Percentiles rank a stretch among this genome's conserved stretches.
phyloP scores from a whole-genome alignment of 2,888 invertebrate species.

The Orchestes rusci region DNA sequence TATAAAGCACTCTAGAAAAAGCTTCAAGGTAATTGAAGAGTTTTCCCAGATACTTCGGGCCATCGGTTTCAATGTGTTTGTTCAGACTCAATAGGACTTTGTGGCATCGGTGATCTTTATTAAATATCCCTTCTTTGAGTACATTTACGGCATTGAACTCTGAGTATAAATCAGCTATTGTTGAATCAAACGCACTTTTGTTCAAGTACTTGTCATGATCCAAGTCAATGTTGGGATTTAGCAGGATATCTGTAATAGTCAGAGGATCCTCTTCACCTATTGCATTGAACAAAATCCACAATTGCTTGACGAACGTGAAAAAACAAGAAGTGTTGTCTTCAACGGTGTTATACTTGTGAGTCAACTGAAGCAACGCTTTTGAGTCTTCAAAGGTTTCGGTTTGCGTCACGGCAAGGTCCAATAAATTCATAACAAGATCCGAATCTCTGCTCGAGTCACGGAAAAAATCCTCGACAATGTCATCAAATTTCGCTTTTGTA shows the following conservation, averaged over 20 bases:
- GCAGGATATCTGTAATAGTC: constrained; percentile 33
- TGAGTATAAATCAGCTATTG: constrained; percentile 45
- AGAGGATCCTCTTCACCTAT: constrained; percentile 27
- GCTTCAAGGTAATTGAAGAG: constrained; percentile 54
- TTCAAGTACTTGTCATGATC: constrained; percentile 29
- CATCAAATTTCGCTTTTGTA: constrained; percentile 54
- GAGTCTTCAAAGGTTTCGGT: constrained; percentile 34
- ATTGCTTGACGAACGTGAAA: constrained; percentile 33
- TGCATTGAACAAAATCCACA: constrained; percentile 31
- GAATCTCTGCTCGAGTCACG: constrained; percentile 37
- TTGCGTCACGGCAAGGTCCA: constrained; percentile 37
- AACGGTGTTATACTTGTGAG: constrained; percentile 28
- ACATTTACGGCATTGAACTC: constrained; percentile 39
- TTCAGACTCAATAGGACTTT: constrained; percentile 46
- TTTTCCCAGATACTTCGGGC: constrained; percentile 45
- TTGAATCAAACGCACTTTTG: constrained; percentile 33
- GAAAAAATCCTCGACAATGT: constrained; percentile 51
- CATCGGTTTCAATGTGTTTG: constrained; percentile 41
- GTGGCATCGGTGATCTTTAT: constrained; percentile 48
- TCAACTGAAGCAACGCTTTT: constrained; percentile 32
- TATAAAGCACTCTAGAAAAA: constrained; percentile 46
- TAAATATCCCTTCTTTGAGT: constrained; percentile 40
- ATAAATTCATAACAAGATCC: constrained; percentile 41
- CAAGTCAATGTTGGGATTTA: constrained; percentile 31
- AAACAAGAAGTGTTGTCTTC: constrained; percentile 29